Base-by-base conservation (phyloP, 2,113 vertebrate species). In the Riparia riparia region DNA sequence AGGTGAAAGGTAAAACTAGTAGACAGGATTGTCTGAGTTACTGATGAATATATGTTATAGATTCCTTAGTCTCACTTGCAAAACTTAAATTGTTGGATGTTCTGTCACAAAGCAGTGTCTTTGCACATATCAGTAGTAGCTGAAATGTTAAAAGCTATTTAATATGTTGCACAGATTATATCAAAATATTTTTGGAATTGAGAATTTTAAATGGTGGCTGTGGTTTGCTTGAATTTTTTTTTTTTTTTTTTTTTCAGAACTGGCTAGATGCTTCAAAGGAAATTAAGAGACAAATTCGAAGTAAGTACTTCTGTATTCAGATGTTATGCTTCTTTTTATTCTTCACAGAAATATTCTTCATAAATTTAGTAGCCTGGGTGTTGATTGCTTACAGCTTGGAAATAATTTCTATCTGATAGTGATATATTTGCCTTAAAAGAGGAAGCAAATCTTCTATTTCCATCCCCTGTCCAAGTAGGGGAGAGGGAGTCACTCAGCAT, bases 221-320 rank as follows among this genome's bases (percentile, higher is more conserved):
- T 89, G 90, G 14, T 22, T 49, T 61, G 26, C 54, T 57, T 74
- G 13, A 37, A n/a, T n/a, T n/a, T n/a, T 37, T 37, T 24, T 53
- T 21, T 50, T 15, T 15, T 31, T 22, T 57, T 74, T 31, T 50
- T 66, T 65, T 69, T 2, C 89, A 98, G 98, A 98, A 98, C 96
- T 98, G 98, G 98, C 95, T 98, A 85, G 98, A 98, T 97, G 95
- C 98, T 79, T 97, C 97, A 1, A 98, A 98, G 91, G 98, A 98
- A 97, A 98, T 98, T 86, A 98, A 98, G 91, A 98, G 97, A 80
- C 98, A 98, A 94, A 97, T 98, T 92, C 93, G 97, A 98, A 98
- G 98, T 98, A 96, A 98, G 98, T 98, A 90, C 69, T 95, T 93
- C n/a, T 53, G 18, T 88, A 14, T 76, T 72, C 88, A 71, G n/a